These are phyloP conservation scores for Dicyrtomina minuta DNA, from an alignment of 2,888 invertebrate genomes.

Conservation along the genomic window DNA sequence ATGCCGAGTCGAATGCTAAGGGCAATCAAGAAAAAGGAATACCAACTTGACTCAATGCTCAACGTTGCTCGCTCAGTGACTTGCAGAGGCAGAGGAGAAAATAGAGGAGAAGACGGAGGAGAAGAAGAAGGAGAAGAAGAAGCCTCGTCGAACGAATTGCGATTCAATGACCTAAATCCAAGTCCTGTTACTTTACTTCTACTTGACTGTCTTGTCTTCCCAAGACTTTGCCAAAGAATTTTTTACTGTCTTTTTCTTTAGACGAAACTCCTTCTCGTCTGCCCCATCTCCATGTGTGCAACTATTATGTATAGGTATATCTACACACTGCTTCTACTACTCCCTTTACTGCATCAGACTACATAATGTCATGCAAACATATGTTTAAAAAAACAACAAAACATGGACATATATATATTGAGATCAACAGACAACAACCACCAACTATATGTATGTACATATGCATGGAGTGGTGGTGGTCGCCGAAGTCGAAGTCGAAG, in stretches of 20 bases:
- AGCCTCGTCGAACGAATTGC: slow-evolving; percentile 22
- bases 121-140: no score
- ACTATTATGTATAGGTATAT: no score
- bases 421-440: background rate
- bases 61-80: no score
- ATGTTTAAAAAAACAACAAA: background rate
- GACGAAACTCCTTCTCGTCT: background rate
- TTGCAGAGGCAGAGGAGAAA: background rate
- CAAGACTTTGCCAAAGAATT: slow-evolving; percentile 31
- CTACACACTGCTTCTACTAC: no score
- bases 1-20: background rate
- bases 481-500: no score
- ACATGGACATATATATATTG: no score
- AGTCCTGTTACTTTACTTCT: slow-evolving; percentile 51
- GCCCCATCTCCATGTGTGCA: background rate
- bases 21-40: slow-evolving; percentile 13
- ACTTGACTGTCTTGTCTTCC: slow-evolving; percentile 20
- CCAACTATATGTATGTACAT: background rate
- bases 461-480: background rate
- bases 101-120: slow-evolving; percentile 5
- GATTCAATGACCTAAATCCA: slow-evolving; percentile 52
- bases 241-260: slow-evolving; percentile 32
- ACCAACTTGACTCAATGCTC: background rate
- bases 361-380: background rate
- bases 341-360: background rate